A percentile compares a stretch with the other conserved stretches of the same genome.
Conservation (phyloP, 1,140 invertebrate genomes). For the Gryllus bimaculatus region DNA sequence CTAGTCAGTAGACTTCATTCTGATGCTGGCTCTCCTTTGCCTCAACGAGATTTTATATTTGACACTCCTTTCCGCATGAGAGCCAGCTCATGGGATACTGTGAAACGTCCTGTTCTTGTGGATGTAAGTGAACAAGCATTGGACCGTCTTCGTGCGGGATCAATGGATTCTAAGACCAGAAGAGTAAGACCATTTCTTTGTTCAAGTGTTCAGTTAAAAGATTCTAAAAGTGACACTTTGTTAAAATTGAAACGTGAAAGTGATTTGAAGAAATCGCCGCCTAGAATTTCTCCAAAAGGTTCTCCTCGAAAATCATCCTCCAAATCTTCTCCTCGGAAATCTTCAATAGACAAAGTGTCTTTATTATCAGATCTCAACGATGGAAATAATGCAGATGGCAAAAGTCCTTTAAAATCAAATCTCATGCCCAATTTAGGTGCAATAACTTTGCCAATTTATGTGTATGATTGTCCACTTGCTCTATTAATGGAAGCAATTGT, state of each 20-base stretch:
- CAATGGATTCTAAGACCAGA: constrained; percentile 20
- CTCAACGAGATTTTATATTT: not conserved
- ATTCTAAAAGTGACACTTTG: not conserved
- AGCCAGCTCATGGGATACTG: constrained; percentile 28
- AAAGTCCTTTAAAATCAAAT: not conserved
- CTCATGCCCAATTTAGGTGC: constrained; percentile 24
- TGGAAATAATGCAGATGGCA: not conserved
- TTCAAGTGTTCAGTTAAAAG: not conserved
- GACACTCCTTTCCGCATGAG: constrained; percentile 25
- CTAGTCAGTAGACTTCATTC: not conserved
- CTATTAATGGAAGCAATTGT: constrained; percentile 48
- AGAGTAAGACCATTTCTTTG: not conserved
- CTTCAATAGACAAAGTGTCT: not conserved
- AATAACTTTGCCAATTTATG: constrained; percentile 50
- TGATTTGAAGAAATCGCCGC: not conserved
- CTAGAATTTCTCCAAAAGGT: not conserved
- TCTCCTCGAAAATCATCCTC: not conserved
- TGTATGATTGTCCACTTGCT: constrained; percentile 57
- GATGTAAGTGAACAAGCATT: constrained; percentile 2
- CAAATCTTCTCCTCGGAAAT: not conserved
- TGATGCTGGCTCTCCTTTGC: constrained; percentile 3
- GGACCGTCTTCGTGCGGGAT: constrained; percentile 18
- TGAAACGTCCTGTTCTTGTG: constrained; percentile 19
- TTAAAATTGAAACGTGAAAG: not conserved
- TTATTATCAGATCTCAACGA: not conserved